phyloP scores from a whole-genome alignment of 2,888 invertebrate species.

The Sturmia bella region DNA sequence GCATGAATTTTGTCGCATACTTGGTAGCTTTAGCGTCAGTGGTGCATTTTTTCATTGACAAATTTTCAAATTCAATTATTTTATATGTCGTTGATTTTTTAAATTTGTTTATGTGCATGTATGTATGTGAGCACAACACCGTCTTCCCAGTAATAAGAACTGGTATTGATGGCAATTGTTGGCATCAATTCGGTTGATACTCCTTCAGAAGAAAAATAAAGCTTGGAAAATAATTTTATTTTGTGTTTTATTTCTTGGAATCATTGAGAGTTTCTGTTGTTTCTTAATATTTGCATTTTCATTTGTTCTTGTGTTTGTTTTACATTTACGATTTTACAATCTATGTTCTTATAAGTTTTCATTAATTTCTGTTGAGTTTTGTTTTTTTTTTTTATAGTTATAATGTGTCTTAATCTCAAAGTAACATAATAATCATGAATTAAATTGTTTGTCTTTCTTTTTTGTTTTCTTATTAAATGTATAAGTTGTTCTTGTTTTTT shows the following conservation, averaged over 20 bases:
- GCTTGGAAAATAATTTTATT: conserved; percentile 16
- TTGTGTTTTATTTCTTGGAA: conserved; percentile 50
- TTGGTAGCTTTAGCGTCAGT: too few species aligned
- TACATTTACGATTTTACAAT: conserved; percentile 62
- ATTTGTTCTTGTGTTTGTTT: conserved; percentile 57
- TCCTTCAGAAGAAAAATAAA: conserved; percentile 7
- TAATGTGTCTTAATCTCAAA: conserved; percentile 66
- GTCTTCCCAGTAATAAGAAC: too few species aligned
- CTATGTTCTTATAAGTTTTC: conserved; percentile 51
- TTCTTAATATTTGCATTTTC: conserved; percentile 65
- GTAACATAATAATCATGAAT: conserved; percentile 68
- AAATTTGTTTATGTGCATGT: too few species aligned
- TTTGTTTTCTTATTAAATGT: conserved; percentile 51
- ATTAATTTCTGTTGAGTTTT: conserved; percentile 6
- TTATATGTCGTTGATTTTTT: too few species aligned
- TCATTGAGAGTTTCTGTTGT: conserved; percentile 65
- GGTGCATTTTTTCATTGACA: too few species aligned
- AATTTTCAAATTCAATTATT: too few species aligned
- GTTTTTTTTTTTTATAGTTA: conserved; percentile 43
- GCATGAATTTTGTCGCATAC: too few species aligned
- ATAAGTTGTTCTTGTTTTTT: conserved; percentile 60
- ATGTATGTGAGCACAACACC: too few species aligned
- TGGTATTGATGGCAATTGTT: too few species aligned
- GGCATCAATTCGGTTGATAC: too few species aligned
- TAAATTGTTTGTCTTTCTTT: conserved; percentile 33